phyloP scores from a whole-genome alignment of 2,113 vertebrate genomes.

The Sclerurus mexicanus region DNA sequence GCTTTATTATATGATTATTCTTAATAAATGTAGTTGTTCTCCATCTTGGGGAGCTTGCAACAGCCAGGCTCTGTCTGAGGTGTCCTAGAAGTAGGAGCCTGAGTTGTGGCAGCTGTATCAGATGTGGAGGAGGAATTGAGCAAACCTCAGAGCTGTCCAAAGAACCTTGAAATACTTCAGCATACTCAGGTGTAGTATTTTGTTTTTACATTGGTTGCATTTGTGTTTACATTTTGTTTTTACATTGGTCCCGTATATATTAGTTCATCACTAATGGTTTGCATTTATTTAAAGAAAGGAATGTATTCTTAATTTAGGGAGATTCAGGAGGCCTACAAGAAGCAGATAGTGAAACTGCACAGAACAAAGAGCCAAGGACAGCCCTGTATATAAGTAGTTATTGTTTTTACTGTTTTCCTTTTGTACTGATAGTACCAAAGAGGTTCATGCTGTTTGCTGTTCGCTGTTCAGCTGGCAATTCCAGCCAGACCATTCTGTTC shows the following conservation, averaged over 20 bases:
- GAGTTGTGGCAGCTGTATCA: background rate
- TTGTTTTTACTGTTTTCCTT: background rate
- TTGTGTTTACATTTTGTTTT: too few species aligned
- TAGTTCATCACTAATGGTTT: background rate
- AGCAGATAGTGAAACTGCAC: background rate
- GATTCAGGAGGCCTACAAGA: background rate
- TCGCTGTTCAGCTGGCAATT: background rate
- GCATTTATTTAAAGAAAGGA: background rate
- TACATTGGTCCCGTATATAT: rapidly evolving
- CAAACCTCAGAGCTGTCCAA: background rate
- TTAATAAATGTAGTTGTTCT: background rate
- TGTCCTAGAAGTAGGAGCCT: background rate
- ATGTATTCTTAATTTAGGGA: rapidly evolving
- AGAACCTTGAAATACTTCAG: background rate
- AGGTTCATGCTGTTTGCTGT: background rate
- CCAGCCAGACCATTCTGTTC: rapidly evolving
- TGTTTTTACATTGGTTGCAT: background rate
- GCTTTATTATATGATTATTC: background rate
- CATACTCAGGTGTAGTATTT: background rate
- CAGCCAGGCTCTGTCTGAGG: background rate
- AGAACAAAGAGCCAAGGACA: background rate
- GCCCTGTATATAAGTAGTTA: background rate
- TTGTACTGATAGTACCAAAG: background rate
- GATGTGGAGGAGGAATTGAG: background rate
- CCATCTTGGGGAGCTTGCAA: rapidly evolving